Evolutionary conservation across 1,140 invertebrate genomes (phyloP), one percentile per base, ranked within the genome.

Genomic region (Drosophila lacteicornis): DNA sequence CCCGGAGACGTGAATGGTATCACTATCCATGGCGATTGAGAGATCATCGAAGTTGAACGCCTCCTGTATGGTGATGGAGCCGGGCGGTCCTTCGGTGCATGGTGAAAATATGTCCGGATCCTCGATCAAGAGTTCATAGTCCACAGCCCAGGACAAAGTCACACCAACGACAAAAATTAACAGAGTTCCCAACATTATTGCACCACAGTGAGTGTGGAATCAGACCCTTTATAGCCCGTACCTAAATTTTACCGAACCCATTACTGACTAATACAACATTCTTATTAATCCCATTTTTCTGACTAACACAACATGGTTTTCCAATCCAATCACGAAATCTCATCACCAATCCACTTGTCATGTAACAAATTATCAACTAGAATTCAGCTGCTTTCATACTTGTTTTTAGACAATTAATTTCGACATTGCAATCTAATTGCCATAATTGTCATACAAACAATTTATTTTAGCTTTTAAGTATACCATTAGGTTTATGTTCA

Each of bases 91-190:
- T 0, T 87, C 58, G 0, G 17, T 60, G 65, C 83, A 87, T 7
- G 40, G 25, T n/a, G 56, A 50, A 17, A 87, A 79, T 40, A 87
- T 27, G 9, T 87, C 73, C 4, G 76, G 68, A 74, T 87, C 83
- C 59, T 77, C 84, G 8, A 87, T 2, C 30, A 82, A 1, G 33
- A 87, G 19, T 47, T 70, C 62, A 42, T 80, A 87, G 27, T 80
- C 68, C 8, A 25, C 0, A 11, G 53, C 71, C 46, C 65, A 59
- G 47, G 56, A 56, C 17, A 25, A 17, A 22, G 9, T 25, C 38
- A 43, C 33, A 17, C 50, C 12, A 6, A 61, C 9, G 11, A 79
- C 8, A 19, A 75, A 15, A 45, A 76, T 25, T 47, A 70, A 19
- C 33, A 66, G 15, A 22, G 19, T 40, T 50, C 5, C 25, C 80